Percentiles rank a stretch among this genome's conserved stretches.
Conservation (phyloP, 2,888 invertebrate species). For the Noctuana brunneofusca region DNA sequence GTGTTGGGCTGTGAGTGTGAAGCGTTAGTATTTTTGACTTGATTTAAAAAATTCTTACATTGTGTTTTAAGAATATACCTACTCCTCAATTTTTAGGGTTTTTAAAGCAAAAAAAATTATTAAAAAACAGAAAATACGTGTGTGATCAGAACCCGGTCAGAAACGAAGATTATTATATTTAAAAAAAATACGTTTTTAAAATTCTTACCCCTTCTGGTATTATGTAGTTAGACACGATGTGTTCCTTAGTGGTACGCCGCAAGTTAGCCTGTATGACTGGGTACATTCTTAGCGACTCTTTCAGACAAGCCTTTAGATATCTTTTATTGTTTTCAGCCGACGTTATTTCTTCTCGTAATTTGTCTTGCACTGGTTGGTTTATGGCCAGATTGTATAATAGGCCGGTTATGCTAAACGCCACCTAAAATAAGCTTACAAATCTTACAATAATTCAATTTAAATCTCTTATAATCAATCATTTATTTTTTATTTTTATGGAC, state of each 20-base stretch:
- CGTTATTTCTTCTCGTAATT: slow-evolving; percentile 63
- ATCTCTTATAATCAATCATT: too few relatives aligned
- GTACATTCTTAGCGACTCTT: slow-evolving; percentile 81
- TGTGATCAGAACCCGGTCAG: too few relatives aligned
- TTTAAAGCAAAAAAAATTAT: too few relatives aligned
- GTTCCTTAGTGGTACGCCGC: slow-evolving; percentile 65
- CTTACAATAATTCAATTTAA: not conserved
- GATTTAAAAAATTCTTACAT: too few relatives aligned
- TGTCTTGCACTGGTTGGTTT: slow-evolving; percentile 80
- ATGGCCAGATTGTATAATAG: slow-evolving; percentile 80
- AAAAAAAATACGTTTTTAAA: not conserved
- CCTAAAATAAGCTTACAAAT: slow-evolving; percentile 55
- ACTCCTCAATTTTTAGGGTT: too few relatives aligned
- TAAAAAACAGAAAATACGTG: too few relatives aligned
- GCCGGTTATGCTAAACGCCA: slow-evolving; percentile 63
- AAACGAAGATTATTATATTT: too few relatives aligned
- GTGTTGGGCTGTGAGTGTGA: too few relatives aligned
- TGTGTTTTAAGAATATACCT: too few relatives aligned
- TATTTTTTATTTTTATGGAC: too few relatives aligned
- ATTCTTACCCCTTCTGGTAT: slow-evolving; percentile 71
- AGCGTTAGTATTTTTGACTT: too few relatives aligned
- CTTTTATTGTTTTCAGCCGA: slow-evolving; percentile 50
- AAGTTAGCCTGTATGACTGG: slow-evolving; percentile 66
- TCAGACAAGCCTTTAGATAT: slow-evolving; percentile 85
- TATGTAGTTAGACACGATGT: slow-evolving; percentile 66